Percentiles rank a stretch among this genome's conserved stretches.
Evolutionary conservation across 2,797 vertebrate genomes (phyloP).

Genomic region (Enteromius unitaeniatus): DNA sequence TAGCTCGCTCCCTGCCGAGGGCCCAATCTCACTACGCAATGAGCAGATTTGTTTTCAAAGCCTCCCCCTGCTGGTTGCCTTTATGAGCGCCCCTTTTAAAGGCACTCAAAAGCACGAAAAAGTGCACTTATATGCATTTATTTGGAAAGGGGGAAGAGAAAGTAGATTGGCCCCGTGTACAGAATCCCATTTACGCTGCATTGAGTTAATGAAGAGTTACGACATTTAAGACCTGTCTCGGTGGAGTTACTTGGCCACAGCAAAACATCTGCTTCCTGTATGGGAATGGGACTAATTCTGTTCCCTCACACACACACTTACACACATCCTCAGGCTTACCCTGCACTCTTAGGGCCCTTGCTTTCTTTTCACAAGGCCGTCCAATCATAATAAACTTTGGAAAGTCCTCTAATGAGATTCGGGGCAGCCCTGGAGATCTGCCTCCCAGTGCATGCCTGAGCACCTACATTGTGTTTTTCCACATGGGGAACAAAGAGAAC

Average conservation of each 20-base stretch:
- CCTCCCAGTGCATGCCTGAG: slow-evolving; percentile 55
- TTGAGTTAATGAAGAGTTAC: slow-evolving; percentile 45
- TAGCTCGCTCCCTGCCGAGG: slow-evolving; percentile 41
- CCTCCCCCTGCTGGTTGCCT: slow-evolving; percentile 55
- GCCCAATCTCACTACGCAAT: slow-evolving; percentile 53
- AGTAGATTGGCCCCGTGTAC: slow-evolving; percentile 57
- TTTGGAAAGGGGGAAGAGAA: slow-evolving; percentile 74
- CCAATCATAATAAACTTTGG: slow-evolving; percentile 64
- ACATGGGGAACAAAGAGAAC: slow-evolving; percentile 66
- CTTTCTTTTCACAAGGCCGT: slow-evolving; percentile 53
- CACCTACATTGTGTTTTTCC: slow-evolving; percentile 56
- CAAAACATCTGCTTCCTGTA: slow-evolving; percentile 66
- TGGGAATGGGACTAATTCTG: slow-evolving; percentile 64
- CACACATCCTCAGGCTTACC: slow-evolving; percentile 47
- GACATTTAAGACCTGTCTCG: slow-evolving; percentile 53
- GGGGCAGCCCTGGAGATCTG: slow-evolving; percentile 53
- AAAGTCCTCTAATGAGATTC: slow-evolving; percentile 62
- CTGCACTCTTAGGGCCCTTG: slow-evolving; percentile 47
- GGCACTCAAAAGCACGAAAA: slow-evolving; percentile 61
- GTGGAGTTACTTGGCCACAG: slow-evolving; percentile 60
- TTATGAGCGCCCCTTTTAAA: slow-evolving; percentile 60
- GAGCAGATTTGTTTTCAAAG: slow-evolving; percentile 64
- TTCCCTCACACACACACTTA: slow-evolving; percentile 24
- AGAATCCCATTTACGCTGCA: slow-evolving; percentile 51
- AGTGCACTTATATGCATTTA: slow-evolving; percentile 62